Percentiles rank a stretch among this genome's conserved stretches.
Evolutionary conservation across 2,797 vertebrate genomes (phyloP).

Genomic region (Halcyon leucocephala): DNA sequence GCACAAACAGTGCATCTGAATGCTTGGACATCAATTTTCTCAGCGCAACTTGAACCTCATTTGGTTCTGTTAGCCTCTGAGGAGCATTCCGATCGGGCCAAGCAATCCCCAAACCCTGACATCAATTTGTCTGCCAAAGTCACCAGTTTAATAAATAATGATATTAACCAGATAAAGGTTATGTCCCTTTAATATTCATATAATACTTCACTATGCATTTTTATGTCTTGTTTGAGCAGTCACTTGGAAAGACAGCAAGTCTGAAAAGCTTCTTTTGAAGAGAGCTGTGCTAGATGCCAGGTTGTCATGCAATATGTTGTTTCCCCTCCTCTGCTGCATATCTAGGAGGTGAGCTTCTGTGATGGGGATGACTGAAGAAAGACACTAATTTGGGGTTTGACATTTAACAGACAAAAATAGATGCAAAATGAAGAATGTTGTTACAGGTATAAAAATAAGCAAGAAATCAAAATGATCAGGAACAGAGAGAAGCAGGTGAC

Average conservation of each 20-base stretch:
- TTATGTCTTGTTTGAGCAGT: background rate
- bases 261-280: background rate
- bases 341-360: background rate
- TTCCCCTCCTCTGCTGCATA: background rate
- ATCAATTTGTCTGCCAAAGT: background rate
- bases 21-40: background rate
- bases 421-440: background rate
- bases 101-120: background rate
- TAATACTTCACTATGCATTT: background rate
- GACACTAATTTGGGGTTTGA: background rate
- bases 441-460: background rate
- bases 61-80: background rate
- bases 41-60: background rate
- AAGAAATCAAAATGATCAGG: background rate
- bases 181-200: slow-evolving; percentile 5
- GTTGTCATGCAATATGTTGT: background rate
- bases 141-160: background rate
- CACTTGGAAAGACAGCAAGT: background rate
- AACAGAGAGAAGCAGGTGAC: background rate
- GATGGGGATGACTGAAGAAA: background rate
- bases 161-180: background rate
- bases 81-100: background rate
- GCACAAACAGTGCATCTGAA: background rate
- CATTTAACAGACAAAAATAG: background rate
- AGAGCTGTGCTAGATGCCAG: background rate